Conservation (phyloP, 2,888 invertebrate genomes). For the Xestobium rufovillosum region DNA sequence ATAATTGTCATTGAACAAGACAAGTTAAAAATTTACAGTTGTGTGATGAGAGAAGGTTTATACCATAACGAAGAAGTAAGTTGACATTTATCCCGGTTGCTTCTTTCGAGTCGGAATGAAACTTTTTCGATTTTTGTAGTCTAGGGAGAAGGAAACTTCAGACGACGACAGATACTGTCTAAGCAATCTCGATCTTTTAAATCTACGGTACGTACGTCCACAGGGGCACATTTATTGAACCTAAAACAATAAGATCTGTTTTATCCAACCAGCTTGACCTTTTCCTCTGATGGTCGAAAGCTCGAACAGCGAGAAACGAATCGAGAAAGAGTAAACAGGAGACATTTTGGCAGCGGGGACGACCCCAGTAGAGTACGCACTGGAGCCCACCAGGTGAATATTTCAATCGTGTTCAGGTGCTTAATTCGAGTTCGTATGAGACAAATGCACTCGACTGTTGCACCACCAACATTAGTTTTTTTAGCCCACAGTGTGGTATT, state of each 20-base stretch:
- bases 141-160: conserved; percentile 31
- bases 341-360: too few species aligned
- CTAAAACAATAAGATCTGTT: conserved; percentile 3
- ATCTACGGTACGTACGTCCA: conserved; percentile 34
- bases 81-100: conserved; percentile 8
- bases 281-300: conserved; percentile 19
- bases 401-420: too few species aligned
- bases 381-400: too few species aligned
- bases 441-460: too few species aligned
- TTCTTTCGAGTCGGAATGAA: conserved; percentile 6
- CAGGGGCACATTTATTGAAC: conserved; percentile 5
- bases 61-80: conserved; percentile 30
- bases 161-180: conserved; percentile 34
- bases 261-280: conserved; percentile 20
- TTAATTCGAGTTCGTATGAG: too few species aligned
- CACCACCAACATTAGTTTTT: too few species aligned
- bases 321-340: conserved; percentile 23
- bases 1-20: conserved; percentile 20
- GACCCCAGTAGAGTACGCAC: too few species aligned
- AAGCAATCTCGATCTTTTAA: conserved; percentile 37
- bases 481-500: too few species aligned
- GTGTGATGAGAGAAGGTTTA: conserved; percentile 37
- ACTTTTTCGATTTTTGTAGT: conserved; percentile 24
- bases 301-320: conserved; percentile 17
- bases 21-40: conserved; percentile 27